Percentiles rank a stretch among this genome's conserved stretches.
Conservation (phyloP, 2,113 vertebrate species). For the Microtus ochrogaster region DNA sequence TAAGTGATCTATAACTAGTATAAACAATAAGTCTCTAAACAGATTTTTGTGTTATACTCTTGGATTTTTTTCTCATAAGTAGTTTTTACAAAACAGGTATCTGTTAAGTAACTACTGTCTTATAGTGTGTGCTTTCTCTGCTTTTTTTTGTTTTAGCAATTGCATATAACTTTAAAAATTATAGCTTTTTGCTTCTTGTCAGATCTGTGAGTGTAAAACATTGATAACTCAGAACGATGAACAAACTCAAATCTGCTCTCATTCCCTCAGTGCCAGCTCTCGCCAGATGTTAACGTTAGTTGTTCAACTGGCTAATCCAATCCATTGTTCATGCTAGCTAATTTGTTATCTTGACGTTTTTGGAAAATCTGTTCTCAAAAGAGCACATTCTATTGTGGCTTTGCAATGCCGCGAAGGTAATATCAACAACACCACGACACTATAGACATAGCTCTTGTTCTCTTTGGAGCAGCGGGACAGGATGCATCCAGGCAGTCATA, state of each 20-base stretch:
- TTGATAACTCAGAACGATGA: conserved; percentile 49
- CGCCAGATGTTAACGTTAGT: conserved; percentile 29
- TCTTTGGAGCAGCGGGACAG: background rate
- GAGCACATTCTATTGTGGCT: background rate
- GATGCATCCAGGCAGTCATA: background rate
- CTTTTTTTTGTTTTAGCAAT: conserved; percentile 30
- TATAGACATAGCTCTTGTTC: background rate
- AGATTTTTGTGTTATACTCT: background rate
- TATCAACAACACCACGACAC: background rate
- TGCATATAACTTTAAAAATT: conserved; percentile 42
- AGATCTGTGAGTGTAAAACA: conserved; percentile 21
- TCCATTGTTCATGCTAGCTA: conserved; percentile 26
- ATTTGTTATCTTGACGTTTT: conserved; percentile 68
- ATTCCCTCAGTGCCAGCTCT: background rate
- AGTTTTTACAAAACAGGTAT: background rate
- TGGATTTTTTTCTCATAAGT: background rate
- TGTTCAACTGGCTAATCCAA: conserved; percentile 62
- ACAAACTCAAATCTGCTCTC: background rate
- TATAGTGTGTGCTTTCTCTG: background rate
- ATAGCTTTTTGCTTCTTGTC: conserved; percentile 36
- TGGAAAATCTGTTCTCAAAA: conserved; percentile 2
- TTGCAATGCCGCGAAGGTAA: background rate
- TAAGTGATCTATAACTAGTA: conserved; percentile 18
- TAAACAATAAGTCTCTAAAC: conserved; percentile 22
- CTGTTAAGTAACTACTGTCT: conserved; percentile 27